Conservation (phyloP, 2,113 vertebrate species). For the Canis aureus region DNA sequence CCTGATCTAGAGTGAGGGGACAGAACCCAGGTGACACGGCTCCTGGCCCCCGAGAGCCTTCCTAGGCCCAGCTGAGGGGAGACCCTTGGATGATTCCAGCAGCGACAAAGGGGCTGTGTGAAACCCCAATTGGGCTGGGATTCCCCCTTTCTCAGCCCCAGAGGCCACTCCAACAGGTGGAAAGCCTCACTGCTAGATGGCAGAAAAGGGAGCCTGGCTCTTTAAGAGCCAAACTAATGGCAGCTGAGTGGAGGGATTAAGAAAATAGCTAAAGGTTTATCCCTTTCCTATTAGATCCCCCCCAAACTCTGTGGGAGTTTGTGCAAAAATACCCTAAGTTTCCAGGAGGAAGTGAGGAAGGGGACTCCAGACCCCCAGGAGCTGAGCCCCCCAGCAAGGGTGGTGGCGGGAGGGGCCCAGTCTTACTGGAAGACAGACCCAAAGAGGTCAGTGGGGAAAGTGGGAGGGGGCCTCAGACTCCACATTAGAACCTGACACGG, state of each 20-base stretch:
- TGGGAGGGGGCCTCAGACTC: neutral
- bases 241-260: conserved; percentile 42
- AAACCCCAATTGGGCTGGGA: neutral
- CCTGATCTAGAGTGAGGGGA: neutral
- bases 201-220: conserved; percentile 52
- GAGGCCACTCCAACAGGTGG: conserved; percentile 8
- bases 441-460: neutral
- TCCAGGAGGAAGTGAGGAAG: neutral
- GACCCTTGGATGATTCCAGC: neutral
- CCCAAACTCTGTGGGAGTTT: neutral
- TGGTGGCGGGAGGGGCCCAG: neutral
- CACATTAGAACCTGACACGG: neutral
- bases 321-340: conserved; percentile 32
- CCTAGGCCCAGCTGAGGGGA: neutral
- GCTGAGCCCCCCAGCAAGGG: neutral
- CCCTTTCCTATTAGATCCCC: neutral
- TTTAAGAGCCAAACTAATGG: conserved; percentile 45
- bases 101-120: neutral
- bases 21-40: neutral
- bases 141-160: neutral
- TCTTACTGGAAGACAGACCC: neutral
- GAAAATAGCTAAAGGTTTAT: neutral
- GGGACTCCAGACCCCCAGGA: neutral
- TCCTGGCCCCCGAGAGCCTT: neutral
- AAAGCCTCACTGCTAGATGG: neutral